Evolutionary conservation across 2,113 vertebrate species (phyloP).

Genomic region (Cyrtonyx montezumae): DNA sequence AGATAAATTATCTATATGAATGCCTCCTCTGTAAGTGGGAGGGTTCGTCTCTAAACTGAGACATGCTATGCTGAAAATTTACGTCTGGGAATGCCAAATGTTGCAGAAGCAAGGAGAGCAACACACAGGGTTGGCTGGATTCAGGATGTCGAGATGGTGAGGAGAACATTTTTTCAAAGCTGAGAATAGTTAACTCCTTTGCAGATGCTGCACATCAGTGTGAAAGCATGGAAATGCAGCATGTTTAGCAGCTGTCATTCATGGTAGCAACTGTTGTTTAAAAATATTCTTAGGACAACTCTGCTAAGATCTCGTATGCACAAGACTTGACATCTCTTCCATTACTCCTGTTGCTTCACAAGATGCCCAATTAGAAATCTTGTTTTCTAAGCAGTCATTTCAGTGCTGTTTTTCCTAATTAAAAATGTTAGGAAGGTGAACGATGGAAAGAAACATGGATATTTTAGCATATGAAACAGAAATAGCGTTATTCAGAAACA

Average conservation of each 20-base stretch:
- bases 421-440: neutral
- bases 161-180: conserved; percentile 20
- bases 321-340: neutral
- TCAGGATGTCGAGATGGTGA: neutral
- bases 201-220: neutral
- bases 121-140: neutral
- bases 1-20: conserved; percentile 20
- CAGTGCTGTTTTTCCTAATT: neutral
- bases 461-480: neutral
- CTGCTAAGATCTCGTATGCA: neutral
- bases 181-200: neutral
- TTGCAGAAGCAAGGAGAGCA: neutral
- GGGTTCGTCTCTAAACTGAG: conserved; percentile 8
- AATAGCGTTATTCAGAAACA: neutral
- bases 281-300: neutral
- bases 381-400: neutral
- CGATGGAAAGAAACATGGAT: neutral
- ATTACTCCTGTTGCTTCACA: neutral
- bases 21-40: neutral
- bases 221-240: neutral
- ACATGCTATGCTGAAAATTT: neutral
- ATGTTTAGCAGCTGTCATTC: neutral
- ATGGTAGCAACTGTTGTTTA: neutral
- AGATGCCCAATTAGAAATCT: neutral
- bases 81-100: conserved; percentile 21